Conservation (phyloP, 2,113 vertebrate species). For the Hyaena hyaena region DNA sequence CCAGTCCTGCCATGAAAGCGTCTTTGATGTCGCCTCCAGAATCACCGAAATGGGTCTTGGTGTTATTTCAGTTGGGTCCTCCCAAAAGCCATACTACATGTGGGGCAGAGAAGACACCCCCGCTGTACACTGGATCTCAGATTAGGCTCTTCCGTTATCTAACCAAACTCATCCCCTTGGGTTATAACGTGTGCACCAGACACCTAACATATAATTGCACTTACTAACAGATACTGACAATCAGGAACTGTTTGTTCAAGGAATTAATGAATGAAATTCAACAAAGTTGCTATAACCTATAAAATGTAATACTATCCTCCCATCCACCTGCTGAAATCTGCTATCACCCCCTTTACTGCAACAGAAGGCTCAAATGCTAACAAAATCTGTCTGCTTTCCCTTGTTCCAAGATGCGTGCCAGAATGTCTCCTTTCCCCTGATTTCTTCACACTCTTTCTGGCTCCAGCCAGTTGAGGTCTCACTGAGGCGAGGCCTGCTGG, state of each 20-base stretch:
- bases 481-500: neutral
- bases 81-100: neutral
- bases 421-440: neutral
- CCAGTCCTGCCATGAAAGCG: neutral
- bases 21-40: neutral
- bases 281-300: neutral
- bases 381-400: conserved; percentile 4
- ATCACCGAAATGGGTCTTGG: neutral
- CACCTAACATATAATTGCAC: neutral
- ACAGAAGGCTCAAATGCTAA: conserved; percentile 33
- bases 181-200: neutral
- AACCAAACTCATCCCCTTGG: neutral
- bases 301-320: neutral
- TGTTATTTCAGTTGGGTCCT: conserved; percentile 8
- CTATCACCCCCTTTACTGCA: neutral
- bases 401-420: neutral
- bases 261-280: conserved; percentile 36
- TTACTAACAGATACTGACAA: neutral
- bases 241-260: neutral
- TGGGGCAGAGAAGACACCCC: neutral
- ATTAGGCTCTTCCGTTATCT: neutral
- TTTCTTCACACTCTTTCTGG: neutral
- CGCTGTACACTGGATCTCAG: neutral
- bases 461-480: conserved; percentile 47
- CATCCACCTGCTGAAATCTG: neutral